Conservation (phyloP, 1,140 invertebrate species). For the Rhopalosiphum padi region DNA sequence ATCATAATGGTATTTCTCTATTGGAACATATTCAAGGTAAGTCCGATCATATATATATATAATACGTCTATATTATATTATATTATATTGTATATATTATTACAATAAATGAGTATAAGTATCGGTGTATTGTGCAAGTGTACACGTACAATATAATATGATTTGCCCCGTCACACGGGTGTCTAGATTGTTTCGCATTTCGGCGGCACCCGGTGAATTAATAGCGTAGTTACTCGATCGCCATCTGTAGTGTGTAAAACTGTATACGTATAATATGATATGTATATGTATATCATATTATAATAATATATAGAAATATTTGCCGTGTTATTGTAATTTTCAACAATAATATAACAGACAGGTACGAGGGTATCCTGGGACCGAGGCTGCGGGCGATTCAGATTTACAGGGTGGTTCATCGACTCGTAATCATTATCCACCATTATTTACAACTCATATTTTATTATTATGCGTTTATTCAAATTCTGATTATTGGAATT, state of each 20-base stretch:
- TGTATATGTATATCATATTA: no score
- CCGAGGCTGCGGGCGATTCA: background rate
- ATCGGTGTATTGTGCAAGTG: background rate
- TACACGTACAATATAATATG: background rate
- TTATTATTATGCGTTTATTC: background rate
- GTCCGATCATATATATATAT: slow-evolving; percentile 59
- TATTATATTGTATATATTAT: background rate
- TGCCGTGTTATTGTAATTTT: background rate
- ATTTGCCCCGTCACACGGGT: background rate
- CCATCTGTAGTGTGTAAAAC: background rate
- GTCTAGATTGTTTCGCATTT: background rate
- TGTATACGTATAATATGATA: background rate
- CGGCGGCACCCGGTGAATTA: background rate
- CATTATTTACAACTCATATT: background rate
- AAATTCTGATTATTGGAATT: background rate
- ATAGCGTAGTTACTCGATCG: background rate
- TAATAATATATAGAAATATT: background rate
- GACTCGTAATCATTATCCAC: background rate
- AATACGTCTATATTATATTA: no score
- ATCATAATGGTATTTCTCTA: slow-evolving; percentile 99
- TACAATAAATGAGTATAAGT: no score
- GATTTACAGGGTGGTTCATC: background rate
- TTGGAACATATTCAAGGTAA: slow-evolving; percentile 95
- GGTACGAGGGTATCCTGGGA: background rate
- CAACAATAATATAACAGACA: background rate